Evolutionary conservation across 2,888 invertebrate species (phyloP), one percentile per base, ranked within the genome.

Genomic region (Pyrrhosoma nymphula): DNA sequence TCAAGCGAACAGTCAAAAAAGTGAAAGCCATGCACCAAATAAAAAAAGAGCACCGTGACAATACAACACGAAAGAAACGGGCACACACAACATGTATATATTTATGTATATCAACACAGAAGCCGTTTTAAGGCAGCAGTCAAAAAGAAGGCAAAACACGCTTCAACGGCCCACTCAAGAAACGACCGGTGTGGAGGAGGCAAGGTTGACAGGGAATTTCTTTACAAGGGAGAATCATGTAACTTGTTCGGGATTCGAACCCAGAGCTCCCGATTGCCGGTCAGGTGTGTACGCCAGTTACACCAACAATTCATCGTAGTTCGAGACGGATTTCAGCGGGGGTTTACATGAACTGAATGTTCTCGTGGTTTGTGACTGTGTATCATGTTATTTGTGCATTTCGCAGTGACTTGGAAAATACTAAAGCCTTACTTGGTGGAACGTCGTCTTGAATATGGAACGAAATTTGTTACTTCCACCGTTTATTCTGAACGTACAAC

Each of bases 1-100:
- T 35, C 82, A 82, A 95, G 95, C 35, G 82, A 69, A 69, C 90
- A 82, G 90, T 90, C 95, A 91, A 60, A 97, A 97, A 75, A 97
- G 97, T 97, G 97, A 97, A 97, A 97, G 97, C 97, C 97, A 97
- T 97, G 97, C 97, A 97, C 97, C 97, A 97, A 96, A 96, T 96
- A 96, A 97, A 97, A 97, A 97, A 97, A 97, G 97, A 98, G 97
- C 97, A 82, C 35, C 16, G 69, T 69, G 23, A 26, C 1, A 82
- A 35, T 16, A 82, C 30, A 82, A 82, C 82, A 82, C 1, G 35
- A 35, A 82, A 3, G 1, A 82, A n/a, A 35, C 82, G 35, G 82
- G 30, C 82, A 82, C 35, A 82, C 82, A 82, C 35, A 69, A 69
- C n/a, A 60, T 56, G 16, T 16, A 56, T 16, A 56, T 16, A 56